Conservation (phyloP, 2,113 vertebrate genomes). For the Tragelaphus imberbis region DNA sequence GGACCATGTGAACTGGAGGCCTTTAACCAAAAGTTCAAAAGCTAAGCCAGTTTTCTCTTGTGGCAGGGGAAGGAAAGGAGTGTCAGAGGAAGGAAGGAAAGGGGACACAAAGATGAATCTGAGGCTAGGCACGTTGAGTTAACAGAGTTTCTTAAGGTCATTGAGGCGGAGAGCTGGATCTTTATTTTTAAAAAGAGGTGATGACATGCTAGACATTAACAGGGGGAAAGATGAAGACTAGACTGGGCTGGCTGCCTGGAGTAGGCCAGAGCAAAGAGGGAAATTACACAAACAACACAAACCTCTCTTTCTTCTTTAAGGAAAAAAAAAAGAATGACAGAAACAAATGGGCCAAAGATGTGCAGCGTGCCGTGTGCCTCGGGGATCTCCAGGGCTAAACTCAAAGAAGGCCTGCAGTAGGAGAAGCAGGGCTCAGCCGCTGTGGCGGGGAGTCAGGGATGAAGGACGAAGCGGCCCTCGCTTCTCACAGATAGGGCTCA, state of each 20-base stretch:
- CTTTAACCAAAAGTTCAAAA: not conserved
- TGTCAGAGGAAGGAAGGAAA: not conserved
- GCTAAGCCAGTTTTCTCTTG: not conserved
- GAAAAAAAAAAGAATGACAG: not conserved
- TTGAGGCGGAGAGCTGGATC: not conserved
- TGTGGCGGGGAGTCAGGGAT: not conserved
- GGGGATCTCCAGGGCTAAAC: not conserved
- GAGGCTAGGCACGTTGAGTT: not conserved
- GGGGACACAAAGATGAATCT: not conserved
- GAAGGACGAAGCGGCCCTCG: not conserved
- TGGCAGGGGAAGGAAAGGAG: too few relatives aligned
- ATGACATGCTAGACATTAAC: conserved; percentile 51
- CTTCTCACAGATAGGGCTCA: not conserved
- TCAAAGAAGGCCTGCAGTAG: not conserved
- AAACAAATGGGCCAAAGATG: not conserved
- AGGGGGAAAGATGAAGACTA: not conserved
- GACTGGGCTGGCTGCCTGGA: not conserved
- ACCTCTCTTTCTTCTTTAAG: conserved; percentile 5
- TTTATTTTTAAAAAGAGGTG: conserved; percentile 49
- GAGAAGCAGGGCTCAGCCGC: not conserved
- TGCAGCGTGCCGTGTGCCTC: not conserved
- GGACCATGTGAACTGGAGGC: not conserved
- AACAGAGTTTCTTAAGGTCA: conserved; percentile 9
- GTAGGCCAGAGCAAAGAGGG: conserved; percentile 3
- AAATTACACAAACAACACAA: not conserved